Evolutionary conservation across 2,888 invertebrate species (phyloP).

Genomic region (Lepidocyrtoides sp.): DNA sequence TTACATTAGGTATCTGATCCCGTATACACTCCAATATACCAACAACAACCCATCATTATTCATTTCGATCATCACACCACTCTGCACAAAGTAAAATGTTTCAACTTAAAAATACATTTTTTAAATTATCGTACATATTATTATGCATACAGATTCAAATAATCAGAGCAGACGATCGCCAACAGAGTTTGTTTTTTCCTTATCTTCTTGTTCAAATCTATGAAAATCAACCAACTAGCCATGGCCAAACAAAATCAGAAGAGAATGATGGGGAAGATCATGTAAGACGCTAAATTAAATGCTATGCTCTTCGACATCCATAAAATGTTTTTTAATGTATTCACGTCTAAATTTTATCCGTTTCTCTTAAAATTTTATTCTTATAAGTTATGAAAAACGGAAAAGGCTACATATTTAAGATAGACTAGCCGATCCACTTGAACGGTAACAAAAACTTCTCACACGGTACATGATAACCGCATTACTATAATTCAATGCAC

Average conservation of each 20-base stretch:
- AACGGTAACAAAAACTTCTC: not conserved
- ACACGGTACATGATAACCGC: not conserved
- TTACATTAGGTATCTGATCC: no score
- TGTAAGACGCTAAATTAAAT: not conserved
- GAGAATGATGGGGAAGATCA: not conserved
- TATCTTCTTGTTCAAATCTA: slow-evolving; percentile 1
- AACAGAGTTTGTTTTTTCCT: not conserved
- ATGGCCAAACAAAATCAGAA: not conserved
- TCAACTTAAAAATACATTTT: slow-evolving; percentile 23
- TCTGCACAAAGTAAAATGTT: not conserved
- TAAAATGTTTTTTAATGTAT: no score
- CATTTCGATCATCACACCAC: not conserved
- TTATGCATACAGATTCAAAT: not conserved
- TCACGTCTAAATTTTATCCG: not conserved
- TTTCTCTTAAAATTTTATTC: not conserved
- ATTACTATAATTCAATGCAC: no score
- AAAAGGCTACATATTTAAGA: not conserved
- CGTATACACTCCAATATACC: not conserved
- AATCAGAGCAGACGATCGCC: slow-evolving; percentile 52
- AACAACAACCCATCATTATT: not conserved
- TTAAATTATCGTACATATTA: not conserved
- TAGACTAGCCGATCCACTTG: not conserved
- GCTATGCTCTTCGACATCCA: not conserved
- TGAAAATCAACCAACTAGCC: not conserved
- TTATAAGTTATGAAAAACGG: no score